Base-by-base conservation (phyloP, 2,888 invertebrate species). In the Mythimna lalbum region DNA sequence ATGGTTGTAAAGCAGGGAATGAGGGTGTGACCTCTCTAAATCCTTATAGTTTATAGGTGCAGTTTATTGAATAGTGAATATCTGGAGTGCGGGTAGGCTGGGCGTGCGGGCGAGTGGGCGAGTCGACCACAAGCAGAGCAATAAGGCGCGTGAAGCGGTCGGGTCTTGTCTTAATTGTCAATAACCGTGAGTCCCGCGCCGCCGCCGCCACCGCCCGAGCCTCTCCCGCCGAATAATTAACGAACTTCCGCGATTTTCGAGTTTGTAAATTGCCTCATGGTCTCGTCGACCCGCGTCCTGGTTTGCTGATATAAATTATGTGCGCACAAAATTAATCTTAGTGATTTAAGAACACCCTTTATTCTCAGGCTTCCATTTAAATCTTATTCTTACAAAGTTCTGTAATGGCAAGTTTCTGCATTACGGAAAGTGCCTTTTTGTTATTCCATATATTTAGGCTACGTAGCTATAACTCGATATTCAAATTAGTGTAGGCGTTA, bases 181-280 rank as follows among this genome's bases (percentile, higher is more conserved):
- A 95, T 95, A 95, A 95, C 93, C 90, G 93, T 93, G 92, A 92
- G 94, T 92, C 94, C 92, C 93, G 86, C 89, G 86, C 90, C 89
- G 88, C 91, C 86, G 91, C 91, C 50, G 50, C 56, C 36, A 17
- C 57, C 57, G 57, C 57, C 90, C 86, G 85, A 88, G 91, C 91
- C 87, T 90, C 91, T 93, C 92, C 91, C 92, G 88, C 88, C 92
- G 93, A 95, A 96, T 95, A 95, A 95, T 96, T 96, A 95, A 96
- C 95, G 93, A 95, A 95, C 95, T 95, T 95, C 93, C 93, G 92
- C 94, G 95, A 96, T 96, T 95, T 96, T 95, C 94, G 94, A 95
- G 94, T 95, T 95, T 94, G 94, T 95, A 95, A 95, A 95, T 95
- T 94, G 93, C 94, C 94, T 94, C 93, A 94, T 93, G 95, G 94